phyloP scores from a whole-genome alignment of 37 sponge, comb jelly and placozoan species.

The Haliclona indistincta region DNA sequence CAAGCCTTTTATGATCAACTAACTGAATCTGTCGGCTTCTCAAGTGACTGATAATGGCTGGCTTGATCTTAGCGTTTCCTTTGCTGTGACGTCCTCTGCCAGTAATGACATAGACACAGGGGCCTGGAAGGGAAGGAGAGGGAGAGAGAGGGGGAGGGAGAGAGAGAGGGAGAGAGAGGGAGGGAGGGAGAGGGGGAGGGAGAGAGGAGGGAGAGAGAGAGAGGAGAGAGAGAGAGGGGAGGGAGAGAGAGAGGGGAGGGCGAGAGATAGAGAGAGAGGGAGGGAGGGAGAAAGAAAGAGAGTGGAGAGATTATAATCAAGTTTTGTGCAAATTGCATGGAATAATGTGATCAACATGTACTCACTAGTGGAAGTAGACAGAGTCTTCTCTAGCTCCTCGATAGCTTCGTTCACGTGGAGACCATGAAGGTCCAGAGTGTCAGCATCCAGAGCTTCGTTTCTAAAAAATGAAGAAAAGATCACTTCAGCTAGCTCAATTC shows the following conservation, averaged over 20 bases:
- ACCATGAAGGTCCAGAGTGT: slow-evolving; percentile 76
- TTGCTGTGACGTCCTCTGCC: slow-evolving; percentile 79
- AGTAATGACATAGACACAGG: slow-evolving; percentile 60
- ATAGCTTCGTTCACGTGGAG: slow-evolving; percentile 81
- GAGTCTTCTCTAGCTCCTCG: slow-evolving; percentile 50
- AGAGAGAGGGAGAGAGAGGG: slow-evolving; percentile 2
- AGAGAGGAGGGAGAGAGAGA: background rate
- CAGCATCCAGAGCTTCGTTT: slow-evolving; percentile 13
- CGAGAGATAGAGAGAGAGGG: background rate
- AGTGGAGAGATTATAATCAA: background rate
- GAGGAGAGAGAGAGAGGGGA: background rate
- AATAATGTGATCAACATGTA: too few relatives aligned
- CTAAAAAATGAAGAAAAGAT: too few relatives aligned
- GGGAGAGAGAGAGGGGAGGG: background rate
- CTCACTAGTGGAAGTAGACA: slow-evolving; percentile 1
- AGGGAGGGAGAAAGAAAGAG: slow-evolving; percentile 1
- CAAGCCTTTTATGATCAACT: background rate
- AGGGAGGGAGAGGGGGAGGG: background rate
- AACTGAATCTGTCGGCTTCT: background rate
- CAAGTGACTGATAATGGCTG: slow-evolving; percentile 66
- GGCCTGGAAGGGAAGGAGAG: background rate
- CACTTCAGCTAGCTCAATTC: too few relatives aligned
- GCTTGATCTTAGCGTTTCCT: slow-evolving; percentile 64
- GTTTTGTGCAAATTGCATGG: background rate
- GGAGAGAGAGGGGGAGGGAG: slow-evolving; percentile 4